A percentile compares a stretch with the other conserved stretches of the same genome.
Evolutionary conservation across 2,888 invertebrate genomes (phyloP).

Genomic region (Erebia ligea): DNA sequence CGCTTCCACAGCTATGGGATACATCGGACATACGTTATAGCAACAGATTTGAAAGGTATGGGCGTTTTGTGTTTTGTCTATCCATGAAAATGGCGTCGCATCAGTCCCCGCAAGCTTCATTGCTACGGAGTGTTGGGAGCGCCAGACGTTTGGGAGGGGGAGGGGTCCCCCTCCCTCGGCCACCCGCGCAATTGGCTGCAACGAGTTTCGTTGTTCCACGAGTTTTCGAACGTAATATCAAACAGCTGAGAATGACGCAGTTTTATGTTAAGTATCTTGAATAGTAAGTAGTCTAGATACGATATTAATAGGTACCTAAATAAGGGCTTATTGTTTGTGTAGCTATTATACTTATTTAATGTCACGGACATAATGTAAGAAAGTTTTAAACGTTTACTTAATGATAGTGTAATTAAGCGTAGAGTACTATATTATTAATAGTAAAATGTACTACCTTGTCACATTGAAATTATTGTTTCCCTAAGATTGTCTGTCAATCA

Average conservation of each 20-base stretch:
- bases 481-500: background rate
- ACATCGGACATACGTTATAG: slow-evolving; percentile 27
- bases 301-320: no score
- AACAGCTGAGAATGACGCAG: background rate
- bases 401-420: no score
- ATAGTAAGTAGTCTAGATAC: no score
- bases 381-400: no score
- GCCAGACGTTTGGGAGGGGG: background rate
- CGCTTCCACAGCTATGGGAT: slow-evolving; percentile 24
- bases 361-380: no score
- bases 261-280: no score
- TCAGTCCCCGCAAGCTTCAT: slow-evolving; percentile 9
- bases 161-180: background rate
- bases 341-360: no score
- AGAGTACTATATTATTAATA: no score
- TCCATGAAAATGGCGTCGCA: background rate
- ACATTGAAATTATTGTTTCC: background rate
- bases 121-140: background rate
- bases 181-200: background rate
- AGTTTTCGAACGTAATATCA: background rate
- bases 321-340: no score
- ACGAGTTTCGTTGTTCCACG: background rate
- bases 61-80: slow-evolving; percentile 12
- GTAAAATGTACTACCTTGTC: background rate
- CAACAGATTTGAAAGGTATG: slow-evolving; percentile 30